Evolutionary conservation across 2,113 vertebrate species (phyloP).

Genomic region (Gymnocephalus cernua): DNA sequence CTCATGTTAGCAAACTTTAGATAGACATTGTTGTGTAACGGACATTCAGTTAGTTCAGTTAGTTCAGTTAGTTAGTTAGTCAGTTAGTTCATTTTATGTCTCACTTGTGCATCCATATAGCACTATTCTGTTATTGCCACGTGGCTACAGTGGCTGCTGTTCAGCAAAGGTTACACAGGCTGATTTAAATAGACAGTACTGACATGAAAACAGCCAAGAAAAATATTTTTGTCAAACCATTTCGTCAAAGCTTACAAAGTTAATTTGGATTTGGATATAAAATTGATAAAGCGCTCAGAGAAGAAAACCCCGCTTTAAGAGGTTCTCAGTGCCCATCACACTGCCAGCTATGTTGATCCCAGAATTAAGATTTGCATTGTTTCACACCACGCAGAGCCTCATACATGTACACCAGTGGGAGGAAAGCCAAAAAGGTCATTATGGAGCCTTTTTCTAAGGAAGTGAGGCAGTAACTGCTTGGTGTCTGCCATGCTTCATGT

Average conservation of each 20-base stretch:
- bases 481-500: constrained; percentile 3
- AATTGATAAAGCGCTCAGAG: neutral
- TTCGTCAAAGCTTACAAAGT: neutral
- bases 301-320: neutral
- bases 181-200: too few relatives aligned
- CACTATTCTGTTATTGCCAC: neutral
- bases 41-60: neutral
- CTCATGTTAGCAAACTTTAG: too few relatives aligned
- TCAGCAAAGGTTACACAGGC: too few relatives aligned
- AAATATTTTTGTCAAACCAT: neutral
- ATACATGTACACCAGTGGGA: constrained; percentile 1
- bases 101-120: neutral
- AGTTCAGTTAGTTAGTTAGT: neutral
- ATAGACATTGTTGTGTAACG: too few relatives aligned
- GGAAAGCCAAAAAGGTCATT: constrained; percentile 30
- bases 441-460: constrained; percentile 16
- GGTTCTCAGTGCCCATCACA: neutral
- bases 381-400: neutral
- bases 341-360: neutral
- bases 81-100: neutral
- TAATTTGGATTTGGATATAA: too few relatives aligned
- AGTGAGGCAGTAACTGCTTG: constrained; percentile 27
- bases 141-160: neutral
- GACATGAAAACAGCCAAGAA: too few relatives aligned
- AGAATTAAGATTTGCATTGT: neutral